These are phyloP conservation scores for Pseudorhombus dupliciocellatus DNA, from an alignment of 2,113 vertebrate genomes.

Conservation along the genomic window DNA sequence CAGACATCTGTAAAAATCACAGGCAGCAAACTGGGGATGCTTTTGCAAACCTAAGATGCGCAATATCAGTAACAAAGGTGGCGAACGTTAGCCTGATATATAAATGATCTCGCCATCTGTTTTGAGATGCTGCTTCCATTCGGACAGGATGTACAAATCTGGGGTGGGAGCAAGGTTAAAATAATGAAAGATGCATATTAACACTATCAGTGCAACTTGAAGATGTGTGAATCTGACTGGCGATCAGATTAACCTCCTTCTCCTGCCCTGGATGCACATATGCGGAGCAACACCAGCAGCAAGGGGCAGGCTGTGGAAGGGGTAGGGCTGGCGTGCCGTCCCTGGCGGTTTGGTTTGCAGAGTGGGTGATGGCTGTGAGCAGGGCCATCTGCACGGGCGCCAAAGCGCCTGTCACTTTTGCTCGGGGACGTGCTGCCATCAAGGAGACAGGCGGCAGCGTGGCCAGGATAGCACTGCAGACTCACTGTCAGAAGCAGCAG, in stretches of 20 bases:
- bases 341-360: constrained; percentile 74
- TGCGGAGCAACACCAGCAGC: constrained; percentile 60
- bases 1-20: constrained; percentile 78
- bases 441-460: constrained; percentile 77
- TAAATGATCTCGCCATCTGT: constrained; percentile 56
- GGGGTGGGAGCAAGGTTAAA: constrained; percentile 15
- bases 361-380: constrained; percentile 80
- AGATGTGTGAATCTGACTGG: constrained; percentile 54
- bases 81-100: constrained; percentile 51
- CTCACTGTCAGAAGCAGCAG: constrained; percentile 85
- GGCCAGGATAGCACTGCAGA: constrained; percentile 72
- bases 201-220: constrained; percentile 42
- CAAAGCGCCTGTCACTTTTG: constrained; percentile 80
- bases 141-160: constrained; percentile 57
- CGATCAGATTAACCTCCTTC: constrained; percentile 52
- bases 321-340: constrained; percentile 67
- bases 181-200: constrained; percentile 38
- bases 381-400: constrained; percentile 80
- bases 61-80: constrained; percentile 49
- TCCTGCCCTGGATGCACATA: constrained; percentile 56
- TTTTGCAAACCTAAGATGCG: constrained; percentile 61
- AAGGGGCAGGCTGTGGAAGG: constrained; percentile 53
- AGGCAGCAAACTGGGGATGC: constrained; percentile 64
- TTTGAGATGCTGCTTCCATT: constrained; percentile 39
- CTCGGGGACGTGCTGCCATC: constrained; percentile 75